Percentiles rank a stretch among this genome's conserved stretches.
These are phyloP conservation scores for Taeniopygia guttata DNA, from an alignment of 2,797 vertebrate genomes.

Conservation along the genomic window DNA sequence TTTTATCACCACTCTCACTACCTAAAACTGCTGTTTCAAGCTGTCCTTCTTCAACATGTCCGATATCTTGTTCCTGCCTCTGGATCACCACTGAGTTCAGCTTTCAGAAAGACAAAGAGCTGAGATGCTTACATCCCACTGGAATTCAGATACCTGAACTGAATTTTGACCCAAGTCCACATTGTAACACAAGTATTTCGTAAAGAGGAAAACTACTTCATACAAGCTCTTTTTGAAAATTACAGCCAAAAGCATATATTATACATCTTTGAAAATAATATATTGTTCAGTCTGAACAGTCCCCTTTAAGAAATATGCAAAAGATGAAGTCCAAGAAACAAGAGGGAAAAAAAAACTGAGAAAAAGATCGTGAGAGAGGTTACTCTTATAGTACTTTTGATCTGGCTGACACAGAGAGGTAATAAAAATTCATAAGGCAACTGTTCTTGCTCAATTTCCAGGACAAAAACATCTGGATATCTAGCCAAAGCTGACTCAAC, in stretches of 20 bases:
- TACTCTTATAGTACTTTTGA: not conserved
- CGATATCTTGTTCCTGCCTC: not conserved
- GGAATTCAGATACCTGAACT: not conserved
- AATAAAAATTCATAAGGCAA: slow-evolving; percentile 27
- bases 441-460: slow-evolving; percentile 41
- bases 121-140: not conserved
- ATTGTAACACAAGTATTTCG: not conserved
- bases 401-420: slow-evolving; percentile 23
- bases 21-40: not conserved
- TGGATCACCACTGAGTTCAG: not conserved
- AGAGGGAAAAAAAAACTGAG: not conserved
- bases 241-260: not conserved
- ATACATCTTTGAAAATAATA: not conserved
- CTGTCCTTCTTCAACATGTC: not conserved
- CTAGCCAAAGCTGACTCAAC: slow-evolving; percentile 24
- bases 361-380: slow-evolving; percentile 46
- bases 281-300: not conserved
- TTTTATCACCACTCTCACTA: not conserved
- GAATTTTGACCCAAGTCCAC: not conserved
- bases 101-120: not conserved
- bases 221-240: not conserved
- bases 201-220: not conserved
- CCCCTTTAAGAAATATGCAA: not conserved
- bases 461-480: not conserved
- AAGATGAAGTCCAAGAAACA: not conserved